A percentile compares a stretch with the other conserved stretches of the same genome.
Conservation (phyloP, 2,113 vertebrate genomes). For the Solea senegalensis region DNA sequence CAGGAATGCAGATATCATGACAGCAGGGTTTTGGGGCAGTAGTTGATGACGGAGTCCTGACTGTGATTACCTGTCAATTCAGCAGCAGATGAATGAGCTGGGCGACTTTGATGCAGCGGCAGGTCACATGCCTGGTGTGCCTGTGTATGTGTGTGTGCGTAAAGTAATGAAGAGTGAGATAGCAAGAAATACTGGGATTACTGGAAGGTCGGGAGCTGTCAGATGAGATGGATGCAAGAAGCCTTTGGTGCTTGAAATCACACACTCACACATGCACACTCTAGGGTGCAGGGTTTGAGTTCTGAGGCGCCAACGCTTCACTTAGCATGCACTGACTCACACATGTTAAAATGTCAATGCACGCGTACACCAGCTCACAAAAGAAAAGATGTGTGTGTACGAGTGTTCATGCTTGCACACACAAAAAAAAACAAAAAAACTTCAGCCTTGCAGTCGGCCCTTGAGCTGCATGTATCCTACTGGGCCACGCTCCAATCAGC, state of each 20-base stretch:
- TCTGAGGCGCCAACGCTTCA: slow-evolving; percentile 50
- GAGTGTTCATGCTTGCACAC: slow-evolving; percentile 21
- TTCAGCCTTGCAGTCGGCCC: slow-evolving; percentile 27
- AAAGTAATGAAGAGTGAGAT: slow-evolving; percentile 70
- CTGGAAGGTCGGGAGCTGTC: slow-evolving; percentile 73
- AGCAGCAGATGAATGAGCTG: slow-evolving; percentile 62
- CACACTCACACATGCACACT: slow-evolving; percentile 25
- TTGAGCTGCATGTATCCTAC: slow-evolving; percentile 65
- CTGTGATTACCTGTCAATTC: slow-evolving; percentile 57
- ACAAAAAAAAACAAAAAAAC: slow-evolving; percentile 27
- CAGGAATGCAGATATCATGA: slow-evolving; percentile 59
- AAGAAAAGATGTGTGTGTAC: slow-evolving; percentile 28
- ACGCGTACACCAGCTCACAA: slow-evolving; percentile 12
- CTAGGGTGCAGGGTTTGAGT: slow-evolving; percentile 60
- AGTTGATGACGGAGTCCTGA: slow-evolving; percentile 58
- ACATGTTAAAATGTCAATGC: slow-evolving; percentile 21
- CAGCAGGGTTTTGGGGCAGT: slow-evolving; percentile 39
- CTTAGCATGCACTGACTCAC: slow-evolving; percentile 34
- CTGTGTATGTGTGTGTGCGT: slow-evolving; percentile 26
- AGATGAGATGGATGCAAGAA: slow-evolving; percentile 76
- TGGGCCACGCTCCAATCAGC: slow-evolving; percentile 72
- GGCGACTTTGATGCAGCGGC: slow-evolving; percentile 67
- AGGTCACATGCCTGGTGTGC: slow-evolving; percentile 62
- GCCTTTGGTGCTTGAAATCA: slow-evolving; percentile 58
- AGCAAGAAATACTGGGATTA: slow-evolving; percentile 76